Conservation (phyloP, 2,113 vertebrate species). For the Eulemur rufifrons region DNA sequence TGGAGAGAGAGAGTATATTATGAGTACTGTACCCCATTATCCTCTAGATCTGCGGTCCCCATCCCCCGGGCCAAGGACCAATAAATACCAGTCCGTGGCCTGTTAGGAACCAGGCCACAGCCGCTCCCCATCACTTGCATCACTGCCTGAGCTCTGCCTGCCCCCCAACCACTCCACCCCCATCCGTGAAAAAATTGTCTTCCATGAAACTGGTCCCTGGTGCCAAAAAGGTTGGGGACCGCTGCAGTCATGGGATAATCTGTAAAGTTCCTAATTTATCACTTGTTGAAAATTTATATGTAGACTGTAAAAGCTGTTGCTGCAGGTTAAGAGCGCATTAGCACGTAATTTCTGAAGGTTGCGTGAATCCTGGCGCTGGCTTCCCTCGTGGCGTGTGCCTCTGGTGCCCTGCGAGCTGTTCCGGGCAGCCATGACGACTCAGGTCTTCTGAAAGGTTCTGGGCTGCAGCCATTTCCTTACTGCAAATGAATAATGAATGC, state of each 20-base stretch:
- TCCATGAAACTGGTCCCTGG: no score
- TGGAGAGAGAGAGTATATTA: not conserved
- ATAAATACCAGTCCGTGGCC: no score
- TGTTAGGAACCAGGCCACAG: no score
- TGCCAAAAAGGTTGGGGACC: no score
- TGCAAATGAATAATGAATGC: constrained; percentile 85
- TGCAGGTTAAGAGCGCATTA: not conserved
- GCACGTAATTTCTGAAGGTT: not conserved
- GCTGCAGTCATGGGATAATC: not conserved
- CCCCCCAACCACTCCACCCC: no score
- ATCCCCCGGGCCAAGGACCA: no score
- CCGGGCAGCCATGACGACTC: not conserved
- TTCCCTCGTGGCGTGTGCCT: not conserved
- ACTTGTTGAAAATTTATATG: not conserved
- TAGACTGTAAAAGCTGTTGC: not conserved
- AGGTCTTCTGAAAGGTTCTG: constrained; percentile 70
- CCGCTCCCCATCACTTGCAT: no score
- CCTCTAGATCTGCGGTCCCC: not conserved
- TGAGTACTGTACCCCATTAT: not conserved
- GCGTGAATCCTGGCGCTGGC: constrained; percentile 32
- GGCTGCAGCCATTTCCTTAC: constrained; percentile 80
- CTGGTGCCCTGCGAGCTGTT: not conserved
- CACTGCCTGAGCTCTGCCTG: no score
- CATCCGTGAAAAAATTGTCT: no score
- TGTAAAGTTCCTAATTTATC: not conserved